Evolutionary conservation across 2,888 invertebrate species (phyloP), one percentile per base, ranked within the genome.

Genomic region (Cabera pusaria): DNA sequence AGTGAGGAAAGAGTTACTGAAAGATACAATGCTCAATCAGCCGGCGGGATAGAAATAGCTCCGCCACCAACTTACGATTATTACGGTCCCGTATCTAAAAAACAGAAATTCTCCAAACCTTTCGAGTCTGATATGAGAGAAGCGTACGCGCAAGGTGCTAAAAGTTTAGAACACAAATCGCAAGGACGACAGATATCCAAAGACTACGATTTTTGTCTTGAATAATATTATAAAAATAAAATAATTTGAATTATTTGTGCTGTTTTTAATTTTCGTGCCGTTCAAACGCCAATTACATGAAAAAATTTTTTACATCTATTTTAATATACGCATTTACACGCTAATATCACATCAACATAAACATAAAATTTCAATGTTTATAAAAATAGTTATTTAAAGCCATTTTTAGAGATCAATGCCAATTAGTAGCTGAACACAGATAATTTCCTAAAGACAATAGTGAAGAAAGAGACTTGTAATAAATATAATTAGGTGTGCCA

Each of bases 11-110:
- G 39, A 25, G 61, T 60, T 6, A 5, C 21, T 20, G 27, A 67
- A 6, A 62, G 66, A 37, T 60, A 54, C 29, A 25, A 31, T 19
- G 55, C 57, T 16, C 17, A 37, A 5, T n/a, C 16, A 3, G 56
- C 51, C 46, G 52, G 61, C 27, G 40, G 74, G 8, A n/a, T n/a
- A n/a, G 92, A 92, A 74, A 89, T 94, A 49, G 90, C 93, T 3
- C 93, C 93, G 3, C 94, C 94, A 1, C 86, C 93, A 0, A 91
- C 91, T 1, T 92, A 90, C 57, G 91, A 93, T 12, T 93, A 93
- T 63, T 92, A 91, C 55, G 92, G 92, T 0, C 90, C 91, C 4
- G 57, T 67, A 14, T 54, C 77, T 2, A 87, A 85, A 49, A 66
- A 74, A 11, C 49, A 54, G 3, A 82, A 59, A 46, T 42, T 63